These are phyloP conservation scores for Ancistrus triradiatus DNA, from an alignment of 2,113 vertebrate genomes.

Conservation along the genomic window DNA sequence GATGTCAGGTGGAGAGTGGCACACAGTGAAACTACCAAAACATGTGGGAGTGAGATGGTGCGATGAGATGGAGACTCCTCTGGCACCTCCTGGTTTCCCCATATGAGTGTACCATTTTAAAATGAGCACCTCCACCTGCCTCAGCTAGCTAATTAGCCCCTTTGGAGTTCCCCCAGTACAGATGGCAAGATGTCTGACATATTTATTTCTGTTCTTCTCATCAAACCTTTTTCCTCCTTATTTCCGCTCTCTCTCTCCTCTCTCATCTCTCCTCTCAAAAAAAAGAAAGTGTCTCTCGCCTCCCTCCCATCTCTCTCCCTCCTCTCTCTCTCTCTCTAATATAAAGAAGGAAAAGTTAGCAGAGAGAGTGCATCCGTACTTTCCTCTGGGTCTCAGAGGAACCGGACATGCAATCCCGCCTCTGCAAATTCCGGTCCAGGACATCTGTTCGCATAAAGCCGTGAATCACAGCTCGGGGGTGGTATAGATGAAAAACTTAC, in stretches of 20 bases:
- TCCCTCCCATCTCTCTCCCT: too few species aligned
- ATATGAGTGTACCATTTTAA: conserved; percentile 38
- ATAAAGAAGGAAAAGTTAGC: too few species aligned
- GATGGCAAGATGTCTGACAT: conserved; percentile 49
- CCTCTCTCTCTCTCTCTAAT: too few species aligned
- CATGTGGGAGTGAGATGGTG: conserved; percentile 30
- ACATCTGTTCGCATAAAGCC: conserved; percentile 44
- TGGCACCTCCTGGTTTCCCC: conserved; percentile 38
- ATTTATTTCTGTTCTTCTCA: conserved; percentile 43
- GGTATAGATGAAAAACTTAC: not conserved
- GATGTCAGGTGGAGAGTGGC: too few species aligned
- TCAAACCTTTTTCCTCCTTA: conserved; percentile 22
- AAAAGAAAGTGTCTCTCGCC: too few species aligned
- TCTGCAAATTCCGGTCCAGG: conserved; percentile 32
- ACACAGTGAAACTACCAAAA: too few species aligned
- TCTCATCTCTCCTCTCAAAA: conserved; percentile 35
- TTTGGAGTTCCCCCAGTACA: conserved; percentile 46
- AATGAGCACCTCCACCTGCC: conserved; percentile 34
- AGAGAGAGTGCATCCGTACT: too few species aligned
- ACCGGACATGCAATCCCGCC: conserved; percentile 23
- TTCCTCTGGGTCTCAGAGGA: conserved; percentile 17
- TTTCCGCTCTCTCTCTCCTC: conserved; percentile 26
- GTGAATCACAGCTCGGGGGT: conserved; percentile 26
- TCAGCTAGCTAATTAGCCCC: conserved; percentile 48
- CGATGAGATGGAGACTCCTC: conserved; percentile 29